These are phyloP conservation scores for Pampus argenteus DNA, from an alignment of 2,797 vertebrate species.

Conservation along the genomic window DNA sequence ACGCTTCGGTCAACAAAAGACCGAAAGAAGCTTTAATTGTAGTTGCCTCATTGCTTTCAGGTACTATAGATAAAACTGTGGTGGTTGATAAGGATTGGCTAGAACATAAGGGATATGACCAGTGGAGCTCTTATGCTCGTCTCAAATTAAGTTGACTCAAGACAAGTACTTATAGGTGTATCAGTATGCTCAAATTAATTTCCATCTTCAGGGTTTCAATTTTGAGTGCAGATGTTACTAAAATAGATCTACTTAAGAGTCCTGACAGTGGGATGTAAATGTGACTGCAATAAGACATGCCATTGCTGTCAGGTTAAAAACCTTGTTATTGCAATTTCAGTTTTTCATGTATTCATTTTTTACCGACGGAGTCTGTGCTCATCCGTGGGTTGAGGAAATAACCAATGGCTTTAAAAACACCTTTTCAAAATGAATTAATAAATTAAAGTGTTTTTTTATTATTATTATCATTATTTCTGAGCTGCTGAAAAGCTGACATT, in stretches of 20 bases:
- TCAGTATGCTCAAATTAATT: constrained; percentile 13
- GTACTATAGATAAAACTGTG: constrained; percentile 1
- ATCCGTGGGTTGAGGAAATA: constrained; percentile 31
- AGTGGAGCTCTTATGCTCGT: constrained; percentile 7
- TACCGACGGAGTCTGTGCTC: neutral
- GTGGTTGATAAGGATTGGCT: constrained; percentile 13
- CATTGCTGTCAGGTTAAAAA: constrained; percentile 34
- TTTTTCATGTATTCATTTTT: constrained; percentile 46
- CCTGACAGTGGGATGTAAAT: constrained; percentile 31
- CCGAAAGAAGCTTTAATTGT: constrained; percentile 10
- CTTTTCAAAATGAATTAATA: constrained; percentile 54
- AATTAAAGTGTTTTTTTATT: constrained; percentile 22
- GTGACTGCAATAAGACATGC: constrained; percentile 19
- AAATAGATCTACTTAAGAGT: constrained; percentile 26
- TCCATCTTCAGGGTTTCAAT: constrained; percentile 28
- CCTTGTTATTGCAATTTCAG: constrained; percentile 41
- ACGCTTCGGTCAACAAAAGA: no score
- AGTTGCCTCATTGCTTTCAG: neutral
- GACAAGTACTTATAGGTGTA: constrained; percentile 23
- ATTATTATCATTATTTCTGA: no score
- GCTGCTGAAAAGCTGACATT: constrained; percentile 36
- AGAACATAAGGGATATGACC: neutral
- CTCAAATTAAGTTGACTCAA: constrained; percentile 43
- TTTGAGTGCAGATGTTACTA: neutral
- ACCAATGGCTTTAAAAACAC: constrained; percentile 29